phyloP scores from a whole-genome alignment of 2,888 invertebrate genomes.

The Sinelater perroti region DNA sequence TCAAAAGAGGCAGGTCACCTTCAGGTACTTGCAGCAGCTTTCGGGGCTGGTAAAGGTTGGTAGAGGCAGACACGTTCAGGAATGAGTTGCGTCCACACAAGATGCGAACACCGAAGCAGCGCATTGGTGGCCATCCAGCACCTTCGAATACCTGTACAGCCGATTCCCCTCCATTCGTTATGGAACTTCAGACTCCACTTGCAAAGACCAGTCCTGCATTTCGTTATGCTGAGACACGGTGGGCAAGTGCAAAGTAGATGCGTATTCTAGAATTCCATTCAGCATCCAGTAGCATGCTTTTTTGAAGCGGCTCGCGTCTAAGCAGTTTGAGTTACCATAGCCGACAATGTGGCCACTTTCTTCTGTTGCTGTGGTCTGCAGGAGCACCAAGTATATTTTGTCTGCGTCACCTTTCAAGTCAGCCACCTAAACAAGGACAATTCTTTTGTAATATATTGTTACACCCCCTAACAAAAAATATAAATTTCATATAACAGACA shows the following conservation, averaged over 20 bases:
- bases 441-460: too few relatives aligned
- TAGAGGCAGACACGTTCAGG: slow-evolving; percentile 80
- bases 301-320: slow-evolving; percentile 88
- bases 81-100: slow-evolving; percentile 70
- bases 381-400: slow-evolving; percentile 68
- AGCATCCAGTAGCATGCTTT: slow-evolving; percentile 93
- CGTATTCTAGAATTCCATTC: slow-evolving; percentile 88
- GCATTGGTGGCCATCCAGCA: slow-evolving; percentile 73
- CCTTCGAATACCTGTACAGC: slow-evolving; percentile 81
- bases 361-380: slow-evolving; percentile 65
- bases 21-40: slow-evolving; percentile 75
- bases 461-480: too few relatives aligned
- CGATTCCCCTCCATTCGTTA: slow-evolving; percentile 81
- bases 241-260: slow-evolving; percentile 82
- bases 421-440: slow-evolving; percentile 58
- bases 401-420: slow-evolving; percentile 60
- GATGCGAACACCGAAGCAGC: slow-evolving; percentile 73
- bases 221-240: slow-evolving; percentile 74
- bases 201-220: slow-evolving; percentile 48
- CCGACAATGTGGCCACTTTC: slow-evolving; percentile 82
- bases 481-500: too few relatives aligned
- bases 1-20: slow-evolving; percentile 55
- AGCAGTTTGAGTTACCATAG: slow-evolving; percentile 96
- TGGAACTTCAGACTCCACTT: slow-evolving; percentile 66
- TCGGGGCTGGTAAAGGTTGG: slow-evolving; percentile 80